Evolutionary conservation across 2,888 invertebrate species (phyloP).

Genomic region (Erebia aethiops): DNA sequence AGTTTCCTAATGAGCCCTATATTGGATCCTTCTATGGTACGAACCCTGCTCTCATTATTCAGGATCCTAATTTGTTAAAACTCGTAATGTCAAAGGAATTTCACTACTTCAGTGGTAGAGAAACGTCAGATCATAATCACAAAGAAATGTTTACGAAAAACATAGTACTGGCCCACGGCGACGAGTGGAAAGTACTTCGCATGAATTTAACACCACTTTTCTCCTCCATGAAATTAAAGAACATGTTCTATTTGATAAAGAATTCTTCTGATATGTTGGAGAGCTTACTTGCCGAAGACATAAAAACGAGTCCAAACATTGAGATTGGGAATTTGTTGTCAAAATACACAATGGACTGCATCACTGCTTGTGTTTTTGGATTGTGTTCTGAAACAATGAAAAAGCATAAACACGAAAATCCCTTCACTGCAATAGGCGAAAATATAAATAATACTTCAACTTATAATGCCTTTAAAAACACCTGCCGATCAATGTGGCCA

Average conservation of each 20-base stretch:
- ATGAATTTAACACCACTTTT: constrained; percentile 66
- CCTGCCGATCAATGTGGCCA: constrained; percentile 8
- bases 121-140: not conserved
- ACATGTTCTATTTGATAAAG: constrained; percentile 64
- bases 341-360: constrained; percentile 62
- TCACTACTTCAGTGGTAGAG: not conserved
- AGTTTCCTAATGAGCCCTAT: constrained; percentile 7
- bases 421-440: not conserved
- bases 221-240: constrained; percentile 64
- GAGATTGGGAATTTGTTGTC: constrained; percentile 19
- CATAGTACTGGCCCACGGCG: constrained; percentile 55
- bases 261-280: constrained; percentile 53
- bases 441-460: not conserved
- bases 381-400: constrained; percentile 56
- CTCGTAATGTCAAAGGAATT: constrained; percentile 7
- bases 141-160: not conserved
- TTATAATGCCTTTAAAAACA: not conserved
- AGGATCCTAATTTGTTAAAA: constrained; percentile 4
- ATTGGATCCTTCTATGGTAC: constrained; percentile 7
- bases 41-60: not conserved
- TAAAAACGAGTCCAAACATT: not conserved
- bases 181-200: constrained; percentile 62
- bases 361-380: constrained; percentile 61
- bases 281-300: constrained; percentile 44
- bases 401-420: constrained; percentile 45